A percentile compares a stretch with the other conserved stretches of the same genome.
Evolutionary conservation across 1,140 invertebrate genomes (phyloP).

Genomic region (Drosophila subobscura): DNA sequence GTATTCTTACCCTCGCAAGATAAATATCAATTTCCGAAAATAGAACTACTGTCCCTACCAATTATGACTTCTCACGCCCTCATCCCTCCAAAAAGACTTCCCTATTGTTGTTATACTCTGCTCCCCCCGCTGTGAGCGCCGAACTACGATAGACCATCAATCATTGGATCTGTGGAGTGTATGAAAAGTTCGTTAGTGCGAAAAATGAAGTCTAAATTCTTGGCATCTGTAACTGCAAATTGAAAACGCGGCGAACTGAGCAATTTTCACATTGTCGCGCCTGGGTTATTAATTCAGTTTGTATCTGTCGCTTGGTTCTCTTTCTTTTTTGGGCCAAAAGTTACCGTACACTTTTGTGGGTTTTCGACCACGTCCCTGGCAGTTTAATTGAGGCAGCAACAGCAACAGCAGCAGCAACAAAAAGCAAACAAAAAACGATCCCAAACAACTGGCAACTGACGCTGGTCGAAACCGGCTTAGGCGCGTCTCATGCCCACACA

Average conservation of each 20-base stretch:
- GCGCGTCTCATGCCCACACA: constrained; percentile 57
- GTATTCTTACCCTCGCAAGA: neutral
- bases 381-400: constrained; percentile 70
- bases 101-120: constrained; percentile 45
- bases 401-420: constrained; percentile 4
- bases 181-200: constrained; percentile 53
- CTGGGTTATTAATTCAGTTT: constrained; percentile 70
- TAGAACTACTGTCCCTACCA: constrained; percentile 13
- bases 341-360: constrained; percentile 73
- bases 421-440: constrained; percentile 37
- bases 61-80: constrained; percentile 40
- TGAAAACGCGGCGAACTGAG: constrained; percentile 12
- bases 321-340: constrained; percentile 31
- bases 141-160: constrained; percentile 26
- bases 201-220: constrained; percentile 42
- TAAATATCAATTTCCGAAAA: constrained; percentile 32
- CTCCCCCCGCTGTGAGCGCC: constrained; percentile 3
- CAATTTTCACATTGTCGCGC: constrained; percentile 70
- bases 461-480: constrained; percentile 74
- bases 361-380: constrained; percentile 65
- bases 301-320: constrained; percentile 9
- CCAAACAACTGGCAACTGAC: constrained; percentile 61
- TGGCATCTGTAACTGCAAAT: constrained; percentile 12
- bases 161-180: constrained; percentile 31
- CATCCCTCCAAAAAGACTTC: constrained; percentile 30